Evolutionary conservation across 53 echinoderm and acorn worm genomes (phyloP).

Genomic region (Pentamera pediparva): DNA sequence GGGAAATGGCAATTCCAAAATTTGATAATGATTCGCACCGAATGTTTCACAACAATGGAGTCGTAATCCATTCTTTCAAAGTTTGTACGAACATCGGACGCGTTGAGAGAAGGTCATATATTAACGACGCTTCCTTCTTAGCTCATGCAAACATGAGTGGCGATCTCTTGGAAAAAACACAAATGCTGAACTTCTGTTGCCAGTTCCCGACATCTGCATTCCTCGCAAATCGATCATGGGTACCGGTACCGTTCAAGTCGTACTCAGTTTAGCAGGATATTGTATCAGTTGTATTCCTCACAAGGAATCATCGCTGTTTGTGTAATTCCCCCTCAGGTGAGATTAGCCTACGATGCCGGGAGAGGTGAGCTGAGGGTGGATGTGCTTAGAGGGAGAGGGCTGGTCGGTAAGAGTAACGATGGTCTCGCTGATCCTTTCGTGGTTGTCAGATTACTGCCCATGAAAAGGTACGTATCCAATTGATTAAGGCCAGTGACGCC

Average conservation of each 20-base stretch:
- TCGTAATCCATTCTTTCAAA: too few relatives aligned
- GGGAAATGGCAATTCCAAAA: too few relatives aligned
- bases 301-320: not conserved
- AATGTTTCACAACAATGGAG: too few relatives aligned
- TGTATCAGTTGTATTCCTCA: not conserved
- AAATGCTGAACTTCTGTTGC: too few relatives aligned
- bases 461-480: constrained; percentile 58
- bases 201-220: not conserved
- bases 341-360: constrained; percentile 78
- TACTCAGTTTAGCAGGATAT: not conserved
- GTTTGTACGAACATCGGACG: too few relatives aligned
- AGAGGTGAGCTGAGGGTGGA: constrained; percentile 71
- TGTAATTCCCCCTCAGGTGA: constrained; percentile 45
- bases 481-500: not conserved
- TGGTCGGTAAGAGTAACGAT: constrained; percentile 84
- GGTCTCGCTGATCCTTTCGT: constrained; percentile 96
- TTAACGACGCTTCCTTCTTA: too few relatives aligned
- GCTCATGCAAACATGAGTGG: too few relatives aligned
- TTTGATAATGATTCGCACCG: too few relatives aligned
- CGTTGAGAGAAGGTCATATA: too few relatives aligned
- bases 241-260: not conserved
- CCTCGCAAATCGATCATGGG: too few relatives aligned
- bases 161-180: too few relatives aligned
- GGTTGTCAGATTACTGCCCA: constrained; percentile 76
- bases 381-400: constrained; percentile 65